phyloP scores from a whole-genome alignment of 2,888 invertebrate species.

The Rhagium mordax region DNA sequence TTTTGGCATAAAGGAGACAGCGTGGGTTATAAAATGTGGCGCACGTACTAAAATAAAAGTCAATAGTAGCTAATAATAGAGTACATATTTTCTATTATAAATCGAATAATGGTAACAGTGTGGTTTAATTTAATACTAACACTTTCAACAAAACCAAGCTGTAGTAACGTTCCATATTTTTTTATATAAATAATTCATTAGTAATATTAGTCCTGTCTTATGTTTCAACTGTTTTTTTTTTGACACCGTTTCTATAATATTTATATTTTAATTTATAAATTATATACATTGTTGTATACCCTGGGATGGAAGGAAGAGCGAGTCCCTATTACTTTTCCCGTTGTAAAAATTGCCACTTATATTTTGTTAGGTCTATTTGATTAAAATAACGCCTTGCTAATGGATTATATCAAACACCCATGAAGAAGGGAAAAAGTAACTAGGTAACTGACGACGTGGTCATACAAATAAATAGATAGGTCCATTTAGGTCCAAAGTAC shows the following conservation, averaged over 20 bases:
- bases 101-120: not conserved
- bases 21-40: conserved; percentile 1
- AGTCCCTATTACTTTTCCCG: too few species aligned
- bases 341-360: too few species aligned
- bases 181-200: not conserved
- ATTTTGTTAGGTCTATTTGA: too few species aligned
- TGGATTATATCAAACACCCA: too few species aligned
- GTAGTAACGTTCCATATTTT: not conserved
- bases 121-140: not conserved
- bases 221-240: not conserved
- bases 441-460: too few species aligned
- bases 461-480: too few species aligned
- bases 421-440: too few species aligned
- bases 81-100: not conserved
- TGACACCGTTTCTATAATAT: not conserved
- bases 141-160: not conserved
- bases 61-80: conserved; percentile 5
- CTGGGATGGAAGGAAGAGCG: too few species aligned
- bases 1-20: conserved; percentile 9
- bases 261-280: not conserved
- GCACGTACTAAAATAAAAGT: not conserved
- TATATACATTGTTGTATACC: too few species aligned
- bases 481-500: too few species aligned
- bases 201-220: not conserved
- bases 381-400: too few species aligned